phyloP scores from a whole-genome alignment of 2,888 invertebrate species.

The Amiota communis region DNA sequence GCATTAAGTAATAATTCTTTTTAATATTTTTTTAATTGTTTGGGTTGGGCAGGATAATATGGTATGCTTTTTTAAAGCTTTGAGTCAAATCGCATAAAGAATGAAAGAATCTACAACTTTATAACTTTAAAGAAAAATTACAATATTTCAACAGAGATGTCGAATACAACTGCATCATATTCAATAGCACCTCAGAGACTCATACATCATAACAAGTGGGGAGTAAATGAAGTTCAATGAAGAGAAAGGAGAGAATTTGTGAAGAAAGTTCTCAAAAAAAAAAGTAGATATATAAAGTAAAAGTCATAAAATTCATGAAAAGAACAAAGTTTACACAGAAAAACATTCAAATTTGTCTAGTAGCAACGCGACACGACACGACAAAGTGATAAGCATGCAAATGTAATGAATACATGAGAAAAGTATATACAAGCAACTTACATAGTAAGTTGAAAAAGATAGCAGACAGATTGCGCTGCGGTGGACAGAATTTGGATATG shows the following conservation, averaged over 20 bases:
- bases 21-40: conserved; percentile 14
- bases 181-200: conserved; percentile 56
- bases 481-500: too few relatives aligned
- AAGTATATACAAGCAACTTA: too few relatives aligned
- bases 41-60: neutral
- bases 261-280: conserved; percentile 1
- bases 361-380: conserved; percentile 44
- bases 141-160: too few relatives aligned
- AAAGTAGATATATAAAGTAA: conserved; percentile 25
- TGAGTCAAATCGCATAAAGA: too few relatives aligned
- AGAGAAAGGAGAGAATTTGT: conserved; percentile 15
- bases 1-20: neutral
- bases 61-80: too few relatives aligned
- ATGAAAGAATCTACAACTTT: too few relatives aligned
- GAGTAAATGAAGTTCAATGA: conserved; percentile 33
- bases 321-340: conserved; percentile 52
- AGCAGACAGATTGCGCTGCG: too few relatives aligned
- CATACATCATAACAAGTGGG: conserved; percentile 62
- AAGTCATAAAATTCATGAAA: conserved; percentile 47
- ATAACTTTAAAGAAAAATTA: too few relatives aligned
- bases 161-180: neutral
- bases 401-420: conserved; percentile 47
- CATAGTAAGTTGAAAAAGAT: too few relatives aligned
- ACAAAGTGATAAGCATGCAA: conserved; percentile 62
- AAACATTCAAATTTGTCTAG: conserved; percentile 48